Conservation (phyloP, 1,140 invertebrate genomes). For the Drosophila teissieri region DNA sequence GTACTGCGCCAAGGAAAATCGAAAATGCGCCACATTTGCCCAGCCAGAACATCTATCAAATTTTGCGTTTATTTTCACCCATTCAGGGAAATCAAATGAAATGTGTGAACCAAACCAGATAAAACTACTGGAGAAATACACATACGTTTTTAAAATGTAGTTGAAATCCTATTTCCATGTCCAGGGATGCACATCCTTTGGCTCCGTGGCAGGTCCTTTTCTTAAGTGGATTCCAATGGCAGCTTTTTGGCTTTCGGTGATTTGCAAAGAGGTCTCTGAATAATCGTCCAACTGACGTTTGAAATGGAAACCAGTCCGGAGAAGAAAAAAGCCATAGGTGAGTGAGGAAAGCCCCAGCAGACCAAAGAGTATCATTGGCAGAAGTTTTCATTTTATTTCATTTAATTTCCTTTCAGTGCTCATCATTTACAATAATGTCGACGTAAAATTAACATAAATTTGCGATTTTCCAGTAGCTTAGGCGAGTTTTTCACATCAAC, state of each 20-base stretch:
- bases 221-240: slow-evolving; percentile 73
- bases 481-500: slow-evolving; percentile 34
- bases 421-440: slow-evolving; percentile 74
- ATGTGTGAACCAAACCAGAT: slow-evolving; percentile 50
- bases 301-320: neutral
- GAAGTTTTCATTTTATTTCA: slow-evolving; percentile 56
- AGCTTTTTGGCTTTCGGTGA: slow-evolving; percentile 50
- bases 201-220: slow-evolving; percentile 48
- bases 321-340: slow-evolving; percentile 18
- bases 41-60: slow-evolving; percentile 75
- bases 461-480: slow-evolving; percentile 67
- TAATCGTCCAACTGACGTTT: slow-evolving; percentile 31
- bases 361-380: slow-evolving; percentile 13
- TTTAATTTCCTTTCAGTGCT: slow-evolving; percentile 69
- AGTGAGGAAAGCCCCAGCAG: neutral
- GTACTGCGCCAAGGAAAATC: slow-evolving; percentile 50
- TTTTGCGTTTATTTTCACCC: slow-evolving; percentile 59
- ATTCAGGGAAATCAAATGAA: slow-evolving; percentile 36
- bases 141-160: slow-evolving; percentile 24
- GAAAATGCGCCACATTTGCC: slow-evolving; percentile 68
- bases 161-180: slow-evolving; percentile 70
- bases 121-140: slow-evolving; percentile 35
- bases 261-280: slow-evolving; percentile 28
- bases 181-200: slow-evolving; percentile 17
- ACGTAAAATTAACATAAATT: slow-evolving; percentile 77